Evolutionary conservation across 2,113 vertebrate species (phyloP).

Genomic region (Tor tambroides): DNA sequence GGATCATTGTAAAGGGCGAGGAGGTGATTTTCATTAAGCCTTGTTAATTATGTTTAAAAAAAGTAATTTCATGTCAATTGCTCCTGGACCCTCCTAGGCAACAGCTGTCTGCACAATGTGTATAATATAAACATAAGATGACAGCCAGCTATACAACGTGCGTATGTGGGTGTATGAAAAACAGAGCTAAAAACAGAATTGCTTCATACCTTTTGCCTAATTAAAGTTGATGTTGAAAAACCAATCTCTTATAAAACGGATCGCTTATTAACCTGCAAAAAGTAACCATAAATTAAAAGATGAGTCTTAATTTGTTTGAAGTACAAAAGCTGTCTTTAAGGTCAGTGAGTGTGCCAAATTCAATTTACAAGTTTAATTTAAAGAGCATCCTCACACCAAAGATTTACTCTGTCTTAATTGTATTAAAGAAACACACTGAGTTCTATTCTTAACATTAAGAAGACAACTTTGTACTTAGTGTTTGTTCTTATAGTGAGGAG

Average conservation of each 20-base stretch:
- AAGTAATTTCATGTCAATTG: constrained; percentile 46
- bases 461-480: constrained; percentile 1
- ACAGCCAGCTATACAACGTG: background rate
- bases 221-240: constrained; percentile 18
- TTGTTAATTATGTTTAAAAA: constrained; percentile 52
- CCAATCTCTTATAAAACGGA: background rate
- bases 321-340: constrained; percentile 2
- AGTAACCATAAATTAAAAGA: background rate
- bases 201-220: constrained; percentile 14
- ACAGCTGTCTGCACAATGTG: background rate
- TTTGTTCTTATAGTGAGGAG: background rate
- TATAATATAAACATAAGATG: constrained; percentile 8
- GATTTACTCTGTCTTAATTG: constrained; percentile 25
- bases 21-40: constrained; percentile 57
- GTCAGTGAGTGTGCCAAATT: constrained; percentile 1
- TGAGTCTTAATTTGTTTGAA: constrained; percentile 17
- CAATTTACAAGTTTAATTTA: constrained; percentile 29
- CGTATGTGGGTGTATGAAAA: constrained; percentile 15
- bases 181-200: constrained; percentile 7
- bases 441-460: background rate
- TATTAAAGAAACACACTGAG: constrained; percentile 4
- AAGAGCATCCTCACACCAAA: constrained; percentile 17
- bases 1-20: constrained; percentile 49
- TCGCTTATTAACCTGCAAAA: constrained; percentile 1
- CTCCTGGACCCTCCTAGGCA: background rate